These are phyloP conservation scores for Notospermus geniculatus DNA, from an alignment of 1,140 invertebrate genomes.

Conservation along the genomic window DNA sequence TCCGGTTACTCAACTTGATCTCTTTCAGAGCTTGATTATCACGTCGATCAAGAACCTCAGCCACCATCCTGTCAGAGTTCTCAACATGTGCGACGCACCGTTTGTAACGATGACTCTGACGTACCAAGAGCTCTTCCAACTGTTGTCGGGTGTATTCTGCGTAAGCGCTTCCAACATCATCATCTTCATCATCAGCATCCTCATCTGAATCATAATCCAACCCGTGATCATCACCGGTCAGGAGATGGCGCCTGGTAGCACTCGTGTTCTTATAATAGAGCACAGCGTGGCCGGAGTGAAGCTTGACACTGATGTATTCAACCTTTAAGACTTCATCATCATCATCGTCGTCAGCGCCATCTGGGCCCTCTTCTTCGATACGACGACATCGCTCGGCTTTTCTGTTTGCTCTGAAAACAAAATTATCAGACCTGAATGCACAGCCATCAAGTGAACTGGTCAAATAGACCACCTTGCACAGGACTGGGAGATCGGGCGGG, in stretches of 20 bases:
- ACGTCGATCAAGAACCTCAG: constrained; percentile 15
- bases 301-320: constrained; percentile 15
- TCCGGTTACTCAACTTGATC: constrained; percentile 32
- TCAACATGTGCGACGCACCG: constrained; percentile 16
- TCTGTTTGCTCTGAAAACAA: too few relatives aligned
- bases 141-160: neutral
- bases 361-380: too few relatives aligned
- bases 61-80: constrained; percentile 7
- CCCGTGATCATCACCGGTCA: too few relatives aligned
- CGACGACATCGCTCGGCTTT: too few relatives aligned
- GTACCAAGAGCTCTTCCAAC: constrained; percentile 11
- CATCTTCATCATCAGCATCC: constrained; percentile 9
- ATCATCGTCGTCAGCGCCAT: too few relatives aligned
- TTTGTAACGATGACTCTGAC: constrained; percentile 20
- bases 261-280: constrained; percentile 11
- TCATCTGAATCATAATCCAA: too few relatives aligned
- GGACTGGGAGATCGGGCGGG: too few relatives aligned
- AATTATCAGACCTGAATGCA: too few relatives aligned
- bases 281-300: constrained; percentile 16
- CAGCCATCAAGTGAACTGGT: too few relatives aligned
- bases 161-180: neutral
- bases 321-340: constrained; percentile 7
- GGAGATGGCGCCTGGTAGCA: neutral
- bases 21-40: constrained; percentile 14
- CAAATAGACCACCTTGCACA: too few relatives aligned